Evolutionary conservation across 2,888 invertebrate genomes (phyloP).

Genomic region (Acrobasis consociella): DNA sequence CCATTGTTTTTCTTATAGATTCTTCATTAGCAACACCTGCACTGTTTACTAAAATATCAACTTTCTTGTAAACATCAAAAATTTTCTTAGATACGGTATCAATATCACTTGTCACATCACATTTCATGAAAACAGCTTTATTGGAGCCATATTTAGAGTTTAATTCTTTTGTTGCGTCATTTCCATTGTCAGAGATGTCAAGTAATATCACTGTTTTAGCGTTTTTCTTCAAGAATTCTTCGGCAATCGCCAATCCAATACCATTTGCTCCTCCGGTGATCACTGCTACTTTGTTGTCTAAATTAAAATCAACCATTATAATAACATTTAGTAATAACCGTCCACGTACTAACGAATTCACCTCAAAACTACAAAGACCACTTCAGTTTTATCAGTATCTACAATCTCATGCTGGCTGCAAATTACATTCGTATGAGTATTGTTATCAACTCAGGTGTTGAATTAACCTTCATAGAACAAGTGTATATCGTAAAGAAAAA

Average conservation of each 20-base stretch:
- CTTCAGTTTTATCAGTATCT: background rate
- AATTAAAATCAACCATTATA: background rate
- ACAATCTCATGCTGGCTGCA: too few relatives aligned
- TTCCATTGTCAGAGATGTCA: constrained; percentile 46
- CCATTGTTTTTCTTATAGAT: constrained; percentile 5
- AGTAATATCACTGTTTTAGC: constrained; percentile 42
- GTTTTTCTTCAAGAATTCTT: constrained; percentile 65
- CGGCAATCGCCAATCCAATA: constrained; percentile 70
- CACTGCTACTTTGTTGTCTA: constrained; percentile 41
- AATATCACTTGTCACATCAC: constrained; percentile 66
- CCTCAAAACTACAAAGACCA: too few relatives aligned
- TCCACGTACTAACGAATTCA: too few relatives aligned
- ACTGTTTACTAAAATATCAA: constrained; percentile 55
- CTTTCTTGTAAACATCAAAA: constrained; percentile 41
- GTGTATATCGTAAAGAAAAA: too few relatives aligned
- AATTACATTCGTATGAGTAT: too few relatives aligned
- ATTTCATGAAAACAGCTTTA: constrained; percentile 60
- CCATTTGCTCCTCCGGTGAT: constrained; percentile 81
- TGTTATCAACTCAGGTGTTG: too few relatives aligned
- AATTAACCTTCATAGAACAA: too few relatives aligned
- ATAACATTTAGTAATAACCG: background rate
- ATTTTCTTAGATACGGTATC: constrained; percentile 48
- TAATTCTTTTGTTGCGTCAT: constrained; percentile 51
- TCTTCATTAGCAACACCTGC: constrained; percentile 45
- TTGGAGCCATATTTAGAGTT: constrained; percentile 56